phyloP scores from a whole-genome alignment of 2,113 vertebrate species.

The Monarcha castaneiventris region DNA sequence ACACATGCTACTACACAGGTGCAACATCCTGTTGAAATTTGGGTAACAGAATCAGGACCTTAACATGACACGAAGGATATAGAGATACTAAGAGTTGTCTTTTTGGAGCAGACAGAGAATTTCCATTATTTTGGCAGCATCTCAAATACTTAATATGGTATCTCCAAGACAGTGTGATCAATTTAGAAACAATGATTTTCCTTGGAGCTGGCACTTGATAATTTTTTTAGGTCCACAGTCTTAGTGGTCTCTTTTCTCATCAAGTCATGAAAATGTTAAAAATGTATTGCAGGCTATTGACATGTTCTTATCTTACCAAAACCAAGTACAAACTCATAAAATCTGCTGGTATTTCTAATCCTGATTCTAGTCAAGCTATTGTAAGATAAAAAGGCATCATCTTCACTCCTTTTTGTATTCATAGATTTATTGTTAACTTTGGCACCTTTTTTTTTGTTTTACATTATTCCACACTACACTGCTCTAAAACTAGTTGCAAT shows the following conservation, averaged over 20 bases:
- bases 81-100: background rate
- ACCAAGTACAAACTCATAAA: background rate
- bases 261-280: background rate
- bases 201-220: background rate
- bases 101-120: background rate
- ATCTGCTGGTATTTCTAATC: background rate
- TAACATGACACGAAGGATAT: background rate
- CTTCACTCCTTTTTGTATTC: background rate
- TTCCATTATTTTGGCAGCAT: background rate
- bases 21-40: background rate
- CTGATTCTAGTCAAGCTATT: background rate
- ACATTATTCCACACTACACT: background rate
- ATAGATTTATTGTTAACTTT: constrained; percentile 9
- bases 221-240: background rate
- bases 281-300: background rate
- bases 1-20: background rate
- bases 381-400: background rate
- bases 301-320: background rate
- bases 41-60: background rate
- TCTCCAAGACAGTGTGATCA: background rate
- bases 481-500: constrained; percentile 51
- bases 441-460: background rate
- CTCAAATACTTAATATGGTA: background rate
- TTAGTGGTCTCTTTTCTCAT: background rate
- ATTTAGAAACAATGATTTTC: background rate